phyloP scores from a whole-genome alignment of 2,113 vertebrate species.

The Otocyon megalotis region DNA sequence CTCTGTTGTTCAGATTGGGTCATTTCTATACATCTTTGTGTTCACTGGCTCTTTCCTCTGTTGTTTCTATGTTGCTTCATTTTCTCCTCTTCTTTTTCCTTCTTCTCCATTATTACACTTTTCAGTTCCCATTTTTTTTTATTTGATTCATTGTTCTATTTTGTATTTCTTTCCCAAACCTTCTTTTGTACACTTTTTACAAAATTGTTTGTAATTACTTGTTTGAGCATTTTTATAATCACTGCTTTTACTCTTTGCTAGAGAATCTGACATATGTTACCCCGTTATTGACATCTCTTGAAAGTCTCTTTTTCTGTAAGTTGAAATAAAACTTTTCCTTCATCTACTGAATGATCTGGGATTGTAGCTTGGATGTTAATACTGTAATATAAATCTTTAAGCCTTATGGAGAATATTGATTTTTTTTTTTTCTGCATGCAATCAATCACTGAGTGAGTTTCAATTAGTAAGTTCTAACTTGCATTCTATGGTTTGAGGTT shows the following conservation, averaged over 20 bases:
- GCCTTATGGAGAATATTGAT: not conserved
- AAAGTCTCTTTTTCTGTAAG: not conserved
- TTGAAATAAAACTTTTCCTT: not conserved
- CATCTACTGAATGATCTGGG: not conserved
- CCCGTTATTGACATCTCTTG: not conserved
- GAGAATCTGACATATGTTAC: not conserved
- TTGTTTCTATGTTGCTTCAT: not conserved
- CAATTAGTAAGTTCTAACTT: not conserved
- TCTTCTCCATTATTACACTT: not conserved
- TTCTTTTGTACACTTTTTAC: not conserved
- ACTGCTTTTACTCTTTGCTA: not conserved
- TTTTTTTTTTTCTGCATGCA: not conserved
- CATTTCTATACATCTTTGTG: not conserved
- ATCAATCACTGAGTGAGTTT: not conserved
- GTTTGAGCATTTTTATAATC: not conserved
- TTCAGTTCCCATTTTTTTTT: not conserved
- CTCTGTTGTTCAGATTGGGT: not conserved
- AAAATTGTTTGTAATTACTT: not conserved
- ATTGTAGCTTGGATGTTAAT: not conserved
- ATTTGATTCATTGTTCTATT: not conserved
- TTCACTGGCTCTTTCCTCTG: not conserved
- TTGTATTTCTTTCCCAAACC: not conserved
- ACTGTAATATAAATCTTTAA: not conserved
- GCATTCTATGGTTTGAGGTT: not conserved
- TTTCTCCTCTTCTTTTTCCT: not conserved